Base-by-base conservation (phyloP, 2,113 vertebrate genomes). In the Theristicus caerulescens region DNA sequence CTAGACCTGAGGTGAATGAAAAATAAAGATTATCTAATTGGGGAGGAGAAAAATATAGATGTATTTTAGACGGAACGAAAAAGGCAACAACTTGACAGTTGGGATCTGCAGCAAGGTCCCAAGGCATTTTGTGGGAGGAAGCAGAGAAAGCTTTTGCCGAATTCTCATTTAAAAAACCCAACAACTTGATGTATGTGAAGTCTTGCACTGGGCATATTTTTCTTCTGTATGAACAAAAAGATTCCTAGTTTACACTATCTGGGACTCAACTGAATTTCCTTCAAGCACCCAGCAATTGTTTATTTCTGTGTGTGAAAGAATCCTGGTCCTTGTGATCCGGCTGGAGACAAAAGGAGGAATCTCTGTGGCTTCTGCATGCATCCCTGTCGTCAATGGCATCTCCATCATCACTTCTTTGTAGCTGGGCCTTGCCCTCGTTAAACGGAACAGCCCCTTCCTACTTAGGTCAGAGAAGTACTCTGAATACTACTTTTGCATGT, bases 21-120 rank as follows among this genome's bases (percentile, higher is more conserved):
- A 95, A 97, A 82, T 92, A 95, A 92, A 95, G 91, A 94, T 96
- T 96, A 96, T 97, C 92, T 97, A 87, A 92, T 58, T 55, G 59
- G 90, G 78, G 88, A 79, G 66, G 90, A 78, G 64, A 92, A 92
- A 91, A 82, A 88, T 82, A 85, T 47, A 64, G 67, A 57, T 2
- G 4, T 54, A 14, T 80, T 79, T 93, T 20, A 69, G 86, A 27
- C 13, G 0, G 0, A 85, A 88, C 1, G 11, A 57, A 87, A 92
- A 82, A 52, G 72, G 29, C 42, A 72, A 27, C 22, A n/a, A 10
- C 36, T 67, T 46, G 52, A 26, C 19, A n/a, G 77, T 42, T 83
- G 88, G 81, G 54, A 71, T 80, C 70, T 90, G 84, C 91, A 86
- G 66, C 61, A 73, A 81, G 36, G 54, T 85, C 36, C 46, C 34